Evolutionary conservation across 1,140 invertebrate species (phyloP).

Genomic region (Antheraea pernyi): DNA sequence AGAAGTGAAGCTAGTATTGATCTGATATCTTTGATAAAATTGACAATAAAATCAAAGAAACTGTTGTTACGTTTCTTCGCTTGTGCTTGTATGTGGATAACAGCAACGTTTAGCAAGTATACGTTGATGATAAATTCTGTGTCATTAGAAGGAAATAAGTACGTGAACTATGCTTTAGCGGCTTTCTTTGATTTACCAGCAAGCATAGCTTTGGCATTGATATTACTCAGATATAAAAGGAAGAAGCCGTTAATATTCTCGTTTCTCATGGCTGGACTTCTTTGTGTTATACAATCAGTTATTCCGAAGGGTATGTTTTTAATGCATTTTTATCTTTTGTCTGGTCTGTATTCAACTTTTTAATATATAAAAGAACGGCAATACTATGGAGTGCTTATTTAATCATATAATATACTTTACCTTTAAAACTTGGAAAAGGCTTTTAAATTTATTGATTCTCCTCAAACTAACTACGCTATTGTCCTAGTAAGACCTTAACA

Average conservation of each 20-base stretch:
- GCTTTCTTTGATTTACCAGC: constrained; percentile 17
- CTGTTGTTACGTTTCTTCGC: constrained; percentile 15
- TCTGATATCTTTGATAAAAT: constrained; percentile 11
- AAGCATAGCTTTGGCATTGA: constrained; percentile 10
- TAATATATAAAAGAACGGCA: too few species aligned
- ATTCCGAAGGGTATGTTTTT: constrained; percentile 21
- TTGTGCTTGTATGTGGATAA: constrained; percentile 20
- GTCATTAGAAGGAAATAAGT: constrained; percentile 20
- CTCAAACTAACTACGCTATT: too few species aligned
- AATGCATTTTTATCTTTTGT: too few species aligned
- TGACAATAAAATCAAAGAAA: constrained; percentile 15
- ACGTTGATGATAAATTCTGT: constrained; percentile 21
- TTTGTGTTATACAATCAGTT: constrained; percentile 20
- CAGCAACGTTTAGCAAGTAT: constrained; percentile 19
- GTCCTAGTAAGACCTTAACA: too few species aligned
- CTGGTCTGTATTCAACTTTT: too few species aligned
- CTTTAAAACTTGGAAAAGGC: too few species aligned
- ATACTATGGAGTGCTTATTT: too few species aligned
- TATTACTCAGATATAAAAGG: constrained; percentile 18
- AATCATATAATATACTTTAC: too few species aligned
- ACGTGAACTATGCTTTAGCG: constrained; percentile 21
- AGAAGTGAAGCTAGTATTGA: constrained; percentile 6
- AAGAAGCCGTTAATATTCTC: constrained; percentile 20
- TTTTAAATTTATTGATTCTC: too few species aligned
- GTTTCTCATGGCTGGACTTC: constrained; percentile 18